Evolutionary conservation across 2,113 vertebrate species (phyloP).

Genomic region (Mixornis gularis): DNA sequence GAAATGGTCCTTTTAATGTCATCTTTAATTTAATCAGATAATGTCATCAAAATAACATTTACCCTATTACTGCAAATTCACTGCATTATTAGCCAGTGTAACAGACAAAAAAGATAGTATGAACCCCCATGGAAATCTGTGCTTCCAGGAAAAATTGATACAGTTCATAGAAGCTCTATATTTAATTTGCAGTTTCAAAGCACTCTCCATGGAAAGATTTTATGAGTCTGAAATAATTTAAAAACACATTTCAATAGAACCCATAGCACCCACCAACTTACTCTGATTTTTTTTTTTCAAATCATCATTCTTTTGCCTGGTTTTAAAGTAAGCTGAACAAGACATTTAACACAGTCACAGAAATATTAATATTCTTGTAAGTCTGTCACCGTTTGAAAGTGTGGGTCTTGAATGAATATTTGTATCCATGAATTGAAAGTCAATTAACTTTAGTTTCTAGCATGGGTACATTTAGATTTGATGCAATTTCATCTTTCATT

Average conservation of each 20-base stretch:
- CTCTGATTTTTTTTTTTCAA: constrained; percentile 20
- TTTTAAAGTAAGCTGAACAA: neutral
- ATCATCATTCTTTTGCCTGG: neutral
- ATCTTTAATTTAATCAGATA: constrained; percentile 76
- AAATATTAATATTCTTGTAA: neutral
- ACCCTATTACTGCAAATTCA: constrained; percentile 76
- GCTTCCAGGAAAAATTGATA: constrained; percentile 75
- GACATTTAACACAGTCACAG: neutral
- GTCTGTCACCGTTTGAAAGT: neutral
- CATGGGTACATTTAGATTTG: neutral
- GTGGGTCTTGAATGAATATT: neutral
- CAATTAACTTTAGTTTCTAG: neutral
- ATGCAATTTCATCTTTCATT: neutral
- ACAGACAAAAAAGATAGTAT: constrained; percentile 68
- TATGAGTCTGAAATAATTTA: constrained; percentile 76
- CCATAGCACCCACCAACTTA: constrained; percentile 18
- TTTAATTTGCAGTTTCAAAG: constrained; percentile 79
- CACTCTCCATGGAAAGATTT: constrained; percentile 70
- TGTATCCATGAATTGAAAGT: neutral
- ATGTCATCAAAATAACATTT: constrained; percentile 78
- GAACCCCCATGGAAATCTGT: constrained; percentile 74
- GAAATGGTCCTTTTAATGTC: constrained; percentile 74
- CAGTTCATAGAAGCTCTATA: constrained; percentile 73
- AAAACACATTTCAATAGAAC: constrained; percentile 62
- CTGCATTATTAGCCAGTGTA: constrained; percentile 76